phyloP scores from a whole-genome alignment of 2,888 invertebrate genomes.

The Chloroclystis v-ata region DNA sequence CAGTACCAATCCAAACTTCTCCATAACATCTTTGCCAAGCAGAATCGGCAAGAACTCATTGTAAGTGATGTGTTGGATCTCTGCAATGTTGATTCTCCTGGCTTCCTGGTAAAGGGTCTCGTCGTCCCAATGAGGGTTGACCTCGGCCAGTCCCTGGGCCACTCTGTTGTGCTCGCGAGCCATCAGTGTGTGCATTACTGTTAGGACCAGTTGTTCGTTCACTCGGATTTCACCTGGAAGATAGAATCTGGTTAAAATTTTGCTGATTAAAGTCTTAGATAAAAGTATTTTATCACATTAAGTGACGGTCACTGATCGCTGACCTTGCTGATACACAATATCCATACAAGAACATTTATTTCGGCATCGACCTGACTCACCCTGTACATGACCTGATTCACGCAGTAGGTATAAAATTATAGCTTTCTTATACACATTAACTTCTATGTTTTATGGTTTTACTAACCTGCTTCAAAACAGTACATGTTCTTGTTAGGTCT shows the following conservation, averaged over 20 bases:
- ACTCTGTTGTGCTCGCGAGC: constrained; percentile 94
- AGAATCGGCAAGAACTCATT: constrained; percentile 94
- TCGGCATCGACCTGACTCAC: too few species aligned
- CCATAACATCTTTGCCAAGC: constrained; percentile 93
- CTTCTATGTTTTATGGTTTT: too few species aligned
- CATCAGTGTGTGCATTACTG: constrained; percentile 94
- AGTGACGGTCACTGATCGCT: too few species aligned
- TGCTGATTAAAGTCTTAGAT: too few species aligned
- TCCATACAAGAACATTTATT: too few species aligned
- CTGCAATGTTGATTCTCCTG: constrained; percentile 89
- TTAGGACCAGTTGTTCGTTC: constrained; percentile 92
- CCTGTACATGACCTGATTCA: too few species aligned
- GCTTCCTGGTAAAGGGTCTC: constrained; percentile 94
- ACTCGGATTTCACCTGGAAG: constrained; percentile 91
- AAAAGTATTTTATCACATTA: too few species aligned
- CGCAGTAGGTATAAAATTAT: too few species aligned
- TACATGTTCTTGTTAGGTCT: constrained; percentile 92
- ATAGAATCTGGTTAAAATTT: constrained; percentile 24
- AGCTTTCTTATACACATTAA: too few species aligned
- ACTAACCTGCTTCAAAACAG: constrained; percentile 92
- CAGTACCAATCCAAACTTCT: constrained; percentile 90
- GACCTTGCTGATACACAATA: too few species aligned
- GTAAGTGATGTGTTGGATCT: constrained; percentile 93
- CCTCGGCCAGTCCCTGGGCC: constrained; percentile 84
- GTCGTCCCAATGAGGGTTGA: constrained; percentile 96